These are phyloP conservation scores for Eciton burchellii DNA, from an alignment of 1,140 invertebrate genomes.

Conservation along the genomic window DNA sequence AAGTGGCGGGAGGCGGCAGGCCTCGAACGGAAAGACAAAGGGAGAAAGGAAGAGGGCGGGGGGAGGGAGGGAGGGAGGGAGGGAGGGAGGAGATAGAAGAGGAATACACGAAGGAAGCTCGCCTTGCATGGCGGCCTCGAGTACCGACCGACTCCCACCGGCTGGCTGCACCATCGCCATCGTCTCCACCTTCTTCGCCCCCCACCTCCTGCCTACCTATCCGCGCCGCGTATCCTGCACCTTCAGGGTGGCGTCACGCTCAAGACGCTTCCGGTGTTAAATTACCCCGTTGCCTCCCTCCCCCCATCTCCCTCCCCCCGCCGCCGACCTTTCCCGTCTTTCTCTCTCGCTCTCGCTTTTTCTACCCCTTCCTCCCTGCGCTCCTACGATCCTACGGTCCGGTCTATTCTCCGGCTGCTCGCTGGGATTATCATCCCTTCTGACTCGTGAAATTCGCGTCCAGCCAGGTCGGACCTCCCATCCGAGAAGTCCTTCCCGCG, in stretches of 20 bases:
- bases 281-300: slow-evolving; percentile 80
- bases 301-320: slow-evolving; percentile 67
- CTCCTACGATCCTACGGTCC: background rate
- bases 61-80: no score
- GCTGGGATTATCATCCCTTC: slow-evolving; percentile 19
- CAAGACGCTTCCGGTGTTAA: slow-evolving; percentile 86
- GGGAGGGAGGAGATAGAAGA: slow-evolving; percentile 49
- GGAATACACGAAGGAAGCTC: slow-evolving; percentile 74
- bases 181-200: slow-evolving; percentile 74
- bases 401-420: slow-evolving; percentile 12
- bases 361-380: slow-evolving; percentile 34
- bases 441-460: slow-evolving; percentile 5
- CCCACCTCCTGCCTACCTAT: slow-evolving; percentile 78
- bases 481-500: background rate
- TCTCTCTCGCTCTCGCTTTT: slow-evolving; percentile 21
- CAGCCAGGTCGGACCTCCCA: background rate
- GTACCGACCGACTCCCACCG: slow-evolving; percentile 76
- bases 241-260: slow-evolving; percentile 86
- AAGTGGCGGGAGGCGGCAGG: slow-evolving; percentile 17
- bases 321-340: slow-evolving; percentile 44
- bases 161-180: slow-evolving; percentile 77
- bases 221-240: slow-evolving; percentile 83
- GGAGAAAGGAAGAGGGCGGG: slow-evolving; percentile 4
- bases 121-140: slow-evolving; percentile 81
- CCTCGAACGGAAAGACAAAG: slow-evolving; percentile 27